phyloP scores from a whole-genome alignment of 64 coral and sea anemone genomes.

The Dendrophyllia cribrosa region DNA sequence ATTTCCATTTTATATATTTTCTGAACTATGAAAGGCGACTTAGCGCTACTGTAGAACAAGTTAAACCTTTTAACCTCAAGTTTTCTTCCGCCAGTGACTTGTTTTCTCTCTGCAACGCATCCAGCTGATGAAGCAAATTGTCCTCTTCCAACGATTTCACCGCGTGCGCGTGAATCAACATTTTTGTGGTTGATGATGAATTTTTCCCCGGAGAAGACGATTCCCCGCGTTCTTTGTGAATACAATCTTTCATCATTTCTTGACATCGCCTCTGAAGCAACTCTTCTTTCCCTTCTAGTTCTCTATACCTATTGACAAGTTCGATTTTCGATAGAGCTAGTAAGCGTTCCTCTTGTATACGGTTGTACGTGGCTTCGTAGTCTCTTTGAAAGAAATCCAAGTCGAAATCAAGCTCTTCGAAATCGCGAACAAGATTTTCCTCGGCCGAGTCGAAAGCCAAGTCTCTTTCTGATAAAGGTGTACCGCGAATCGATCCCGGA shows the following conservation, averaged over 20 bases:
- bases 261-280: constrained; percentile 45
- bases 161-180: not conserved
- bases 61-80: constrained; percentile 52
- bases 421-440: constrained; percentile 64
- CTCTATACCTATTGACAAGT: constrained; percentile 71
- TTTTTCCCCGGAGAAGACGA: not conserved
- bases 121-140: constrained; percentile 59
- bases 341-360: constrained; percentile 78
- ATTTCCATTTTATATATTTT: not conserved
- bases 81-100: constrained; percentile 80
- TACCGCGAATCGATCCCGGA: constrained; percentile 66
- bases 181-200: not conserved
- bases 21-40: constrained; percentile 9
- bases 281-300: constrained; percentile 86
- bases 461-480: constrained; percentile 61
- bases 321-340: constrained; percentile 72
- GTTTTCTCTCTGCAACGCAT: constrained; percentile 72
- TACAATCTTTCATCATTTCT: constrained; percentile 1
- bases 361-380: constrained; percentile 87
- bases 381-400: constrained; percentile 90
- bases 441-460: constrained; percentile 43
- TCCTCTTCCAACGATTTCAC: constrained; percentile 19
- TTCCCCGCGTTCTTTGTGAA: not conserved
- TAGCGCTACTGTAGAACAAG: constrained; percentile 22
- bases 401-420: constrained; percentile 82